Percentiles rank a stretch among this genome's conserved stretches.
Conservation (phyloP, 2,113 vertebrate species). For the Phrynosoma blainvillii region DNA sequence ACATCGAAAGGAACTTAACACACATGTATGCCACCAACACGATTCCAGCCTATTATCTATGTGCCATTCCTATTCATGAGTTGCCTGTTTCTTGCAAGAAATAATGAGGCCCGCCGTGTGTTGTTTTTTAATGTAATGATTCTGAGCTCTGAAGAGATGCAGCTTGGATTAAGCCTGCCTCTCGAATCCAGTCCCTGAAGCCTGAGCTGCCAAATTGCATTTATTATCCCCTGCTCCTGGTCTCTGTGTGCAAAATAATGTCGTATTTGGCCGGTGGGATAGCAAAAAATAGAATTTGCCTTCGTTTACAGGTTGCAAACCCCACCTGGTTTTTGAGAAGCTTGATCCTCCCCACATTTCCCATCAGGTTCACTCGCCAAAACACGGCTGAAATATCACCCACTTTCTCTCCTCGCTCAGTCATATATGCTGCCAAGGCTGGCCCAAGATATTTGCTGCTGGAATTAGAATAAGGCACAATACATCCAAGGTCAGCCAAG, state of each 20-base stretch:
- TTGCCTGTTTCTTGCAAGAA: too few relatives aligned
- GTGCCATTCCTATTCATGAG: too few relatives aligned
- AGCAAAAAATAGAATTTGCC: constrained; percentile 8
- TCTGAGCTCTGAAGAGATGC: too few relatives aligned
- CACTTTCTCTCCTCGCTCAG: neutral
- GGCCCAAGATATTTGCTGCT: neutral
- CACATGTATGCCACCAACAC: too few relatives aligned
- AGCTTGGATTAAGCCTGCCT: neutral
- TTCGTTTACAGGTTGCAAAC: neutral
- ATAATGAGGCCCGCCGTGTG: too few relatives aligned
- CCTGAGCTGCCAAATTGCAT: constrained; percentile 3
- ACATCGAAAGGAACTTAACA: too few relatives aligned
- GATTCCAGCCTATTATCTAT: too few relatives aligned
- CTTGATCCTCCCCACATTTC: neutral
- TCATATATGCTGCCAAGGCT: neutral
- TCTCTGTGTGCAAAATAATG: neutral
- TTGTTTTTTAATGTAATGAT: too few relatives aligned
- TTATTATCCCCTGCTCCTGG: neutral
- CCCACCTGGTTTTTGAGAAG: neutral
- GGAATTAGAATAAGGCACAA: too few relatives aligned
- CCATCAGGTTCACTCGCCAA: neutral
- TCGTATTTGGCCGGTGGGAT: neutral
- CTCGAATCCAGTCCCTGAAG: neutral
- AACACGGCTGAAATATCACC: neutral
- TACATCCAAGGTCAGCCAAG: too few relatives aligned